Percentiles rank a stretch among this genome's conserved stretches.
phyloP scores from a whole-genome alignment of 2,113 vertebrate genomes.

The Formicarius rufipectus region DNA sequence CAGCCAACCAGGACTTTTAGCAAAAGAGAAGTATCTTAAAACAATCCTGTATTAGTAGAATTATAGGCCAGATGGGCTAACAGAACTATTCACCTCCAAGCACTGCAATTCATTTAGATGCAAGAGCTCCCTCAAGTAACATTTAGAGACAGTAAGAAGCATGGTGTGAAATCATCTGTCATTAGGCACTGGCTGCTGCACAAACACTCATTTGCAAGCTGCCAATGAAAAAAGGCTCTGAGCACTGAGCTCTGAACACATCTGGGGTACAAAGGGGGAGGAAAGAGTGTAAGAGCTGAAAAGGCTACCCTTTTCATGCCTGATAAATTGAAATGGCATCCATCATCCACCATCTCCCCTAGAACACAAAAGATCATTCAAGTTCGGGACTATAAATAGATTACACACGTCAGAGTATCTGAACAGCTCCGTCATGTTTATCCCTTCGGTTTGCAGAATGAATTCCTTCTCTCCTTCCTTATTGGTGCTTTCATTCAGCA shows the following conservation, averaged over 20 bases:
- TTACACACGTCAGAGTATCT: conserved; percentile 81
- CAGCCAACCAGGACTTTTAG: background rate
- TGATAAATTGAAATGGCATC: background rate
- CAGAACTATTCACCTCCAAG: background rate
- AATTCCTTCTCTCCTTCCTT: conserved; percentile 76
- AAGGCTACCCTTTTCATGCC: background rate
- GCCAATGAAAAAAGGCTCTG: background rate
- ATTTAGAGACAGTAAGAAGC: background rate
- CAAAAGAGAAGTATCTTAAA: background rate
- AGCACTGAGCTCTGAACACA: background rate
- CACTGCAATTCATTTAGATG: background rate
- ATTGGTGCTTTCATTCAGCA: conserved; percentile 82
- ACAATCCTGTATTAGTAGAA: background rate
- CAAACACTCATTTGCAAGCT: background rate
- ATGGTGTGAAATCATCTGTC: background rate
- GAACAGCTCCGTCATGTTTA: conserved; percentile 91
- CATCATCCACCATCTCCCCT: accelerated
- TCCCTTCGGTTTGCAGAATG: conserved; percentile 88
- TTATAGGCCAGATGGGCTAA: background rate
- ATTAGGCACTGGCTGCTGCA: conserved; percentile 4
- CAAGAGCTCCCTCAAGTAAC: conserved; percentile 19
- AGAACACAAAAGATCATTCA: background rate
- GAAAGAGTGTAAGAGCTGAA: background rate
- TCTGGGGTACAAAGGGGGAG: background rate
- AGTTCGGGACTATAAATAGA: background rate